Base-by-base conservation (phyloP, 2,888 invertebrate genomes). In the Macaria liturata region DNA sequence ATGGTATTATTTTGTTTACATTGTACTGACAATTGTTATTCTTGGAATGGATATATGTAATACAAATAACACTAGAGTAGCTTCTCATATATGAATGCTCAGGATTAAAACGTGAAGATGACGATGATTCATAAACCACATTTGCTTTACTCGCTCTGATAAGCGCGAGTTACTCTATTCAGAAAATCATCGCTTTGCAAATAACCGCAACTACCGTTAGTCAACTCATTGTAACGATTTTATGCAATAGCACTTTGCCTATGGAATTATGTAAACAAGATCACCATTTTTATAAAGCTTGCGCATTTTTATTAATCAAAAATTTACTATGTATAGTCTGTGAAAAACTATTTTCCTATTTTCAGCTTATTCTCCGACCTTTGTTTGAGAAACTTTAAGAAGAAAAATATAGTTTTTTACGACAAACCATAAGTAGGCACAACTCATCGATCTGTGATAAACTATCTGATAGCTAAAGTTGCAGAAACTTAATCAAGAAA, bases 401-500 rank as follows among this genome's bases (percentile, higher is more conserved):
- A 1, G 7, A 3, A 37, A 37, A 6, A 37, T 37, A 3, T 20
- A 37, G 34, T 37, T 37, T 37, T 37, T 37, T 37, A 37, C 34
- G 34, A 37, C 20, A 20, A 37, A 7, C 34, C 4, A 1, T 2
- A 37, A 37, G 34, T 37, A 4, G 34, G 4, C 7, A 37, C 34
- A 51, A 43, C 39, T 47, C 50, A 45, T 51, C 47, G 50, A 50
- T 50, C 44, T 20, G 31, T 43, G 37, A 54, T 49, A 57, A 53
- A 48, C 9, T 48, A 50, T 46, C 57, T 54, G 49, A 61, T 54
- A 57, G 42, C 50, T 57, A 53, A 67, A 70, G 65, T 69, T 64
- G 67, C 58, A 59, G 63, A 72, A 76, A 79, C 71, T 77, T 78
- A 74, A 76, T 76, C 72, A 79, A 74, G 70, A 74, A 37, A 80